Base-by-base conservation (phyloP, 1,140 invertebrate species). In the Drosophila yakuba region DNA sequence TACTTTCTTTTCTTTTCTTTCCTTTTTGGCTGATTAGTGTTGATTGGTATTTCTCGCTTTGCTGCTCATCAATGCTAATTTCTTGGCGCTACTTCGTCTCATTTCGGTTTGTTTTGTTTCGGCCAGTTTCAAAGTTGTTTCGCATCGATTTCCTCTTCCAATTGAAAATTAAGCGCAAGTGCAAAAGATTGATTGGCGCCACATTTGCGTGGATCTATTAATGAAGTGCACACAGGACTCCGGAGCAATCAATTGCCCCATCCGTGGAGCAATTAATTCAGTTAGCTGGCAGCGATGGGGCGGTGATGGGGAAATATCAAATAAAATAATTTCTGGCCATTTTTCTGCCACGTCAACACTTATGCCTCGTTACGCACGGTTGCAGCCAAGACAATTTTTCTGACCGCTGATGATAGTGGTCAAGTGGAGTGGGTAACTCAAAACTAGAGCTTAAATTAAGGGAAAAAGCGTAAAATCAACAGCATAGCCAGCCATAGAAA, bases 11-110 rank as follows among this genome's bases (percentile, higher is more conserved):
- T 20, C 20, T 20, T 20, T 36, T 72, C 57, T 57, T 36, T 36
- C 72, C 60, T 57, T 78, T 73, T 77, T 77, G 62, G 59, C 88
- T 90, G 88, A 90, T 90, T 90, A 90, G 88, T 90, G 88, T 86
- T 90, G 88, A 90, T 90, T 90, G 88, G 82, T 86, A 84, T 90
- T 90, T 90, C 72, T 91, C 83, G 82, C 88, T 80, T 89, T 83
- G 84, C 73, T 88, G 83, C 86, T 91, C 88, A 91, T 90, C 88
- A 91, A 91, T 90, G 86, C 86, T 90, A 90, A 88, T 88, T 89
- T 83, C 88, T 84, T 67, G 25, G 38, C 60, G 17, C 58, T 58
- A 52, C 50, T 51, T 63, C 59, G n/a, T 28, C 61, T 43, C 39
- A 32, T 25, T 43, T 10, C 35, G 35, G 35, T 39, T 62, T 48